phyloP scores from a whole-genome alignment of 2,113 vertebrate species.

The Dendropsophus ebraccatus region DNA sequence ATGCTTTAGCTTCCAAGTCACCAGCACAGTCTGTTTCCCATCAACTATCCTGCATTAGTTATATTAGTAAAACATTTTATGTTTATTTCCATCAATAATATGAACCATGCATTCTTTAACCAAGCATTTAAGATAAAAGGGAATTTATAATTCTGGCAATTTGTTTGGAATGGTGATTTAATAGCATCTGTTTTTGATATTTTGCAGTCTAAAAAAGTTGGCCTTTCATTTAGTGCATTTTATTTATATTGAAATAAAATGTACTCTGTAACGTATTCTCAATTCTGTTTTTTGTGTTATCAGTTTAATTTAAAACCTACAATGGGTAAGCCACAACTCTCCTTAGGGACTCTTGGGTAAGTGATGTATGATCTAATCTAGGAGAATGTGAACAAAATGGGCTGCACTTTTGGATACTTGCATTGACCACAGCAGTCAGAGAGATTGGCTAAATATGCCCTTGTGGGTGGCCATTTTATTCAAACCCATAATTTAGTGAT shows the following conservation, averaged over 20 bases:
- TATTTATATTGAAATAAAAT: constrained; percentile 73
- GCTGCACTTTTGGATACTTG: constrained; percentile 20
- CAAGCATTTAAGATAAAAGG: constrained; percentile 76
- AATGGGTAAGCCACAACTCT: constrained; percentile 32
- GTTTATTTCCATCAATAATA: constrained; percentile 74
- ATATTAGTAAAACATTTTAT: constrained; percentile 66
- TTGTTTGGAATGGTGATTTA: constrained; percentile 77
- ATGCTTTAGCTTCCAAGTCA: constrained; percentile 40
- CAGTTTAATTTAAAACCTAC: constrained; percentile 62
- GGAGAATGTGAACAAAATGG: constrained; percentile 31
- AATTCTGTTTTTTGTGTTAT: constrained; percentile 73
- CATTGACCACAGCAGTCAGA: constrained; percentile 24
- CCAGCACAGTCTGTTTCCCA: constrained; percentile 53
- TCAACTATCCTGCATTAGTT: constrained; percentile 63
- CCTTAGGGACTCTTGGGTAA: constrained; percentile 23
- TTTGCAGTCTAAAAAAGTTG: constrained; percentile 74
- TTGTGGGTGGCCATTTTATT: constrained; percentile 32
- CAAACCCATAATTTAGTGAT: constrained; percentile 17
- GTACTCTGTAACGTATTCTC: constrained; percentile 77
- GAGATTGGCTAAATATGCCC: constrained; percentile 3
- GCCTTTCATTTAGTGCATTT: constrained; percentile 66
- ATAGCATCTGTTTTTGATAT: constrained; percentile 81
- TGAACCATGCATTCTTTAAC: constrained; percentile 74
- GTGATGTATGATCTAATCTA: constrained; percentile 44
- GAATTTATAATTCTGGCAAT: constrained; percentile 82